Evolutionary conservation across 1,140 invertebrate genomes (phyloP).

Genomic region (Aphelinus certus): DNA sequence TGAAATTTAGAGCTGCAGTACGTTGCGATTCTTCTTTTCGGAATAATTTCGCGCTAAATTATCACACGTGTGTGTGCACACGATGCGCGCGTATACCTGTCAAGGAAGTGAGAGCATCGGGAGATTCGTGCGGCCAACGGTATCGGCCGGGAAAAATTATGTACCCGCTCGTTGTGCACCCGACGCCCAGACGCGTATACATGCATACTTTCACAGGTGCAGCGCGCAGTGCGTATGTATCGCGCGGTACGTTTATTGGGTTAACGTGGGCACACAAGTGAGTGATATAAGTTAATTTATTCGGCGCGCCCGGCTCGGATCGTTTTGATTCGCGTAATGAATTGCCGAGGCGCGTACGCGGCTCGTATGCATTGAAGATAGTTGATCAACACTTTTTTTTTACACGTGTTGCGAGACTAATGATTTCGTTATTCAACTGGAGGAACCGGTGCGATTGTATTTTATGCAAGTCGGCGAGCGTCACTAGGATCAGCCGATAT

Average conservation of each 20-base stretch:
- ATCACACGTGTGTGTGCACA: too few species aligned
- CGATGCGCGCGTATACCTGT: too few species aligned
- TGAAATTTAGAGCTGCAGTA: neutral
- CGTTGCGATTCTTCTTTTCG: too few species aligned
- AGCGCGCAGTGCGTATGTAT: neutral
- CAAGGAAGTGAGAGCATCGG: too few species aligned
- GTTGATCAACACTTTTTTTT: neutral
- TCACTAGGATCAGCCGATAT: too few species aligned
- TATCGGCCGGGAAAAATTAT: too few species aligned
- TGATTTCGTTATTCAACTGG: constrained; percentile 9
- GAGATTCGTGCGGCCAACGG: too few species aligned
- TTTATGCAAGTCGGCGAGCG: neutral
- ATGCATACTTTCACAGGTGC: neutral
- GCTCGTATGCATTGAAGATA: neutral
- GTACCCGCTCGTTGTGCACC: too few species aligned
- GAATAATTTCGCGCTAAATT: too few species aligned
- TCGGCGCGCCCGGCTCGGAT: neutral
- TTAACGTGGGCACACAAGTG: neutral
- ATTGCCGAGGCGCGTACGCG: neutral
- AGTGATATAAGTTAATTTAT: constrained; percentile 25
- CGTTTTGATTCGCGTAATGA: constrained; percentile 1
- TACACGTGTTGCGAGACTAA: neutral
- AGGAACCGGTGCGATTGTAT: neutral
- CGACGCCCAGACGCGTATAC: too few species aligned
- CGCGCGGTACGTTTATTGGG: neutral